A percentile compares a stretch with the other conserved stretches of the same genome.
These are phyloP conservation scores for Chaetodon auriga DNA, from an alignment of 2,113 vertebrate species.

Conservation along the genomic window DNA sequence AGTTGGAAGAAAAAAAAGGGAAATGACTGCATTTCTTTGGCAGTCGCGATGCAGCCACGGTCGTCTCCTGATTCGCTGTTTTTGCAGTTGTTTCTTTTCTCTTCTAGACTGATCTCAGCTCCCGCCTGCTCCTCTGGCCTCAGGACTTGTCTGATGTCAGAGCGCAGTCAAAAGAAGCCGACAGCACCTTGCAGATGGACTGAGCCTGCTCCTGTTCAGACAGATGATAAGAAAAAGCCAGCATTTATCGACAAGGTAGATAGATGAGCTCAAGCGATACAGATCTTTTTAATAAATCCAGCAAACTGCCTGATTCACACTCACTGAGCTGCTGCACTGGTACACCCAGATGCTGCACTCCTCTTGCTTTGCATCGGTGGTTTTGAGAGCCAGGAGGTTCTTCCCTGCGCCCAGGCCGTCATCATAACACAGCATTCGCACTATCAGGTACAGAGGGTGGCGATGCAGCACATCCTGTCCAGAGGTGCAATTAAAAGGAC, in stretches of 20 bases:
- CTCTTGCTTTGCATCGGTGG: slow-evolving; percentile 89
- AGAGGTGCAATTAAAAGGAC: not conserved
- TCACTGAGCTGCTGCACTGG: slow-evolving; percentile 95
- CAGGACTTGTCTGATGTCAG: slow-evolving; percentile 92
- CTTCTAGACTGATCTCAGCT: not conserved
- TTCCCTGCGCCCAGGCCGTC: slow-evolving; percentile 95
- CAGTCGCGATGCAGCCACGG: not conserved
- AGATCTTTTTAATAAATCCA: not conserved
- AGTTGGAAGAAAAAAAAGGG: not conserved
- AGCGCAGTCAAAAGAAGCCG: slow-evolving; percentile 93
- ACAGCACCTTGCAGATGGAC: slow-evolving; percentile 96
- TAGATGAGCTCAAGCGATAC: not conserved
- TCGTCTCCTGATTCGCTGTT: slow-evolving; percentile 3
- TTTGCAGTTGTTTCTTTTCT: slow-evolving; percentile 23
- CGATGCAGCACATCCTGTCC: slow-evolving; percentile 93
- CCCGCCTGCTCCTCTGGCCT: not conserved
- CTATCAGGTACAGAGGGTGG: slow-evolving; percentile 94
- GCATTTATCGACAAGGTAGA: not conserved
- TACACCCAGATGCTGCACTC: slow-evolving; percentile 97
- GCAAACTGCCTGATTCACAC: slow-evolving; percentile 39
- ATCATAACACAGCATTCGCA: slow-evolving; percentile 97
- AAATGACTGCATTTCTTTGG: slow-evolving; percentile 14
- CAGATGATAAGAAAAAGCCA: not conserved
- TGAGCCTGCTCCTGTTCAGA: slow-evolving; percentile 93
- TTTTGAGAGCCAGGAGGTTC: slow-evolving; percentile 95